These are phyloP conservation scores for Cryptus viduatorius DNA, from an alignment of 2,888 invertebrate genomes.

Conservation along the genomic window DNA sequence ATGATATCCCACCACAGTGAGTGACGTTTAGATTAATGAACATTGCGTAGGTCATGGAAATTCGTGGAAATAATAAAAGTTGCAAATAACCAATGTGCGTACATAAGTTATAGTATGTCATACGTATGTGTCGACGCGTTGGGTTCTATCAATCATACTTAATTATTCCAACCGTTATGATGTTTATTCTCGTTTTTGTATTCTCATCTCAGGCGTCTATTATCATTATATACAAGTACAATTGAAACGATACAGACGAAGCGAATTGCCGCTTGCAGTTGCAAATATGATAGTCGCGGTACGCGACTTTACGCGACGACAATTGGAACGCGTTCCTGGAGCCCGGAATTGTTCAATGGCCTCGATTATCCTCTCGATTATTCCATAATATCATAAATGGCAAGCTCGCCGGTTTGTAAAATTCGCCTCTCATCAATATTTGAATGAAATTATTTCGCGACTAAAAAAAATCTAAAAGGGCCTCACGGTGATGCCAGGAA, in stretches of 20 bases:
- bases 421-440: background rate
- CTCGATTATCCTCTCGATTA: constrained; percentile 75
- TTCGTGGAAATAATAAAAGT: constrained; percentile 61
- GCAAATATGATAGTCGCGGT: constrained; percentile 56
- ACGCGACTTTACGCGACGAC: constrained; percentile 64
- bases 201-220: constrained; percentile 45
- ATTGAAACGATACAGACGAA: constrained; percentile 41
- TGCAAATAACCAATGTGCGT: constrained; percentile 34
- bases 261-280: constrained; percentile 40
- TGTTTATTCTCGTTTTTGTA: constrained; percentile 50
- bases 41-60: constrained; percentile 59
- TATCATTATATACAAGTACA: constrained; percentile 31
- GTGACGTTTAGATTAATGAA: constrained; percentile 26
- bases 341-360: constrained; percentile 79
- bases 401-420: background rate
- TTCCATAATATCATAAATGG: constrained; percentile 36
- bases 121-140: constrained; percentile 42
- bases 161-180: constrained; percentile 62
- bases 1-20: constrained; percentile 8
- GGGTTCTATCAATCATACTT: constrained; percentile 66
- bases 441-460: background rate
- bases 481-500: too few relatives aligned
- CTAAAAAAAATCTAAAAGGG: background rate
- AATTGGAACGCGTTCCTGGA: constrained; percentile 82
- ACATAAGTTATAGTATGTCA: constrained; percentile 41